Base-by-base conservation (phyloP, 2,113 vertebrate species). In the Tetrao urogallus region DNA sequence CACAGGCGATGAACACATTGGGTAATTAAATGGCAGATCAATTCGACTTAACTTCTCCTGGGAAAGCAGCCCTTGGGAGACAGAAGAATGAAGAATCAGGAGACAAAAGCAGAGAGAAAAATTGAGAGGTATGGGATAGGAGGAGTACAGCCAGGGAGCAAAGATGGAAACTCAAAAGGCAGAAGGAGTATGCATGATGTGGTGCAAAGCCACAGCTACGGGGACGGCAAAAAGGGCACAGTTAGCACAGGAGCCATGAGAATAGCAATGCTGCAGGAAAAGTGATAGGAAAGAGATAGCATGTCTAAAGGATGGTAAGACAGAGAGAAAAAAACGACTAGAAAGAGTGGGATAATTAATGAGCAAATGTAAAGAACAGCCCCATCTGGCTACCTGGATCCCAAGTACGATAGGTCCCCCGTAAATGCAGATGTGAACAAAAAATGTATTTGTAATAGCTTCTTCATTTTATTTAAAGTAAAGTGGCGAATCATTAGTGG, bases 11-110 rank as follows among this genome's bases (percentile, higher is more conserved):
- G 95, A 96, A 94, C 94, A 97, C 89, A 94, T 92, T 83, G 95
- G 94, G 93, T 91, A 96, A 97, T 97, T 97, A 98, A 97, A 96
- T 92, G 91, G 95, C 90, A 97, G 93, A 96, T 96, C 94, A 95
- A 93, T 97, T 96, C 73, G 57, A 94, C 92, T 97, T 97, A 94
- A 91, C 92, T 96, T 92, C 95, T 93, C 80, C 61, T 82, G 94
- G 94, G 95, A 97, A 96, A 95, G 90, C 86, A 96, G 88, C 91
- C 73, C 30, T 91, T 93, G 86, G 92, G 92, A 95, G 81, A 88
- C n/a, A 69, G 84, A 93, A 95, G 92, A 92, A 95, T 58, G 32
- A 75, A 77, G 87, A 72, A 74, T 69, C 69, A 78, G 69, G 90
- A 96, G 48, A 81, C 76, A 91, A 77, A 92, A 79, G 61, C 63